Base-by-base conservation (phyloP, 1,140 invertebrate genomes). In the Cryptotermes secundus region DNA sequence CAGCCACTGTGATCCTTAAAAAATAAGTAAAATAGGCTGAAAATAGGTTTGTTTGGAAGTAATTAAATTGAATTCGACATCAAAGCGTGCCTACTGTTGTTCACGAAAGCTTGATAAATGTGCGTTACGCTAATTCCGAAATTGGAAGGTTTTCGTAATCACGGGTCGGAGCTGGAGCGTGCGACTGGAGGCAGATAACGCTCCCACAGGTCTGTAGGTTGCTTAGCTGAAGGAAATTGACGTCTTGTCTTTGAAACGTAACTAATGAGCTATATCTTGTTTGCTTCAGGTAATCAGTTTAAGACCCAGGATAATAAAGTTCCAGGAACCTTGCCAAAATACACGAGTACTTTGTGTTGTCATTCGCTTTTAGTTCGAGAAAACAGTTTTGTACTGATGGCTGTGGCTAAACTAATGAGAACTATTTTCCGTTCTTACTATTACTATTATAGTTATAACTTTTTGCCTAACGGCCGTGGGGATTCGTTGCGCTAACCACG, bases 221-320 rank as follows among this genome's bases (percentile, higher is more conserved):
- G 59, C 59, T 72, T 72, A 72, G 59, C 59, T 14, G 16, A 26
- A 72, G 59, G 59, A 72, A 72, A 72, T n/a, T 72, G 59, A 1
- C 59, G 7, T n/a, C 59, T 72, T 72, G 59, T 72, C 59, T 72
- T 72, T 72, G 59, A n/a, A 72, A 72, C 59, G 59, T 72, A 72
- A 72, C 59, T 72, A 72, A 72, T 72, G 59, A 72, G n/a, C 19
- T 72, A 31, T 59, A 59, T 22, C 26, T 72, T 31, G 59, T 72
- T 31, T 31, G 59, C 59, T 72, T 72, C 26, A 72, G 26, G 59
- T 72, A 72, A 72, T 72, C n/a, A 72, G 14, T 72, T n/a, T 72
- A 72, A 72, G 26, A 72, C n/a, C 59, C 59, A 31, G 59, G 1
- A 72, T n/a, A 72, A 72, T 72, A 72, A 31, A 16, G 59, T 31